phyloP scores from a whole-genome alignment of 2,113 vertebrate genomes.

The Dendrocopos noguchii region DNA sequence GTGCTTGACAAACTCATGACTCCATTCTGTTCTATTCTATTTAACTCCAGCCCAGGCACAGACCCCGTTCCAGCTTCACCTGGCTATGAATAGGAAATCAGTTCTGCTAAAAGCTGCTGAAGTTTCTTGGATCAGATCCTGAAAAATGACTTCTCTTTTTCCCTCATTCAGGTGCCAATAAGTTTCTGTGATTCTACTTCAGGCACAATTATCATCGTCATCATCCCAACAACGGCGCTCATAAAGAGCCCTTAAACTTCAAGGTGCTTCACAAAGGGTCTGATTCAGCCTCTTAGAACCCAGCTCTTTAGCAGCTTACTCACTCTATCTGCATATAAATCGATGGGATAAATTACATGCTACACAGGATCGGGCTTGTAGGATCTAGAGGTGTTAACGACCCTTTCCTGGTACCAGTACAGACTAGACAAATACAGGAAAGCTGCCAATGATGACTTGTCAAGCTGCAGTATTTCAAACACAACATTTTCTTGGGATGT shows the following conservation, averaged over 20 bases:
- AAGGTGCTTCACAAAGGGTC: neutral
- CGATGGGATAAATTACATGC: neutral
- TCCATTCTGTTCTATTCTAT: neutral
- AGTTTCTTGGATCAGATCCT: neutral
- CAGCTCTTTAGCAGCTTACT: constrained; percentile 1
- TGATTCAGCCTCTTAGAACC: constrained; percentile 14
- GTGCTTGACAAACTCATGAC: neutral
- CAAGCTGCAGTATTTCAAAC: neutral
- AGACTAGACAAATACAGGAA: neutral
- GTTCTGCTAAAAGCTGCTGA: neutral
- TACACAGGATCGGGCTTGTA: constrained; percentile 15
- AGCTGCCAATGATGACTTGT: neutral
- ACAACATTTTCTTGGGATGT: rapidly evolving
- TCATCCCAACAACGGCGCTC: neutral
- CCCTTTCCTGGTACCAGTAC: neutral
- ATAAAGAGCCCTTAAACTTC: constrained; percentile 3
- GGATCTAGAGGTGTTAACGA: neutral
- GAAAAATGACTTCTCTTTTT: neutral
- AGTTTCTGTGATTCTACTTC: neutral
- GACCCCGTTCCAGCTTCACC: neutral
- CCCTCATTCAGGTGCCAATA: neutral
- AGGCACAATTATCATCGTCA: neutral
- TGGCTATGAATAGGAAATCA: neutral
- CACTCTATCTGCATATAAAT: constrained; percentile 28
- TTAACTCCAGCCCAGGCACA: neutral